Evolutionary conservation across 2,797 vertebrate genomes (phyloP).

Genomic region (Simalia tracyae): DNA sequence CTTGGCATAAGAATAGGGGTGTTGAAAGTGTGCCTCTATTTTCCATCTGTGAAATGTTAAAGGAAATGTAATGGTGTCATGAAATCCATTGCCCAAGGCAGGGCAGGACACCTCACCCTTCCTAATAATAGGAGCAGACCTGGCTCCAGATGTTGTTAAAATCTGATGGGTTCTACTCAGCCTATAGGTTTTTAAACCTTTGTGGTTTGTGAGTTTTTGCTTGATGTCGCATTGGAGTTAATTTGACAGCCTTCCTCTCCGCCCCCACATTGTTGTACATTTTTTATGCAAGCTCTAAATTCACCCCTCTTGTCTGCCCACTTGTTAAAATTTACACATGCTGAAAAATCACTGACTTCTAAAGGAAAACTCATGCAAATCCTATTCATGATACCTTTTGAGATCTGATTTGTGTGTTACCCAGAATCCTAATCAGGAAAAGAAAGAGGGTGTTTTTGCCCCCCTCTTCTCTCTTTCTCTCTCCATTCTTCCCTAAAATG

Average conservation of each 20-base stretch:
- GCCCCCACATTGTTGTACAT: neutral
- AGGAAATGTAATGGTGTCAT: neutral
- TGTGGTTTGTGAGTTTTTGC: neutral
- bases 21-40: neutral
- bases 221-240: neutral
- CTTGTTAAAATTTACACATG: conserved; percentile 19
- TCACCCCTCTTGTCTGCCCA: neutral
- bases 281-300: conserved; percentile 18
- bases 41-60: neutral
- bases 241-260: neutral
- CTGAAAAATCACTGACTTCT: conserved; percentile 21
- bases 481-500: neutral
- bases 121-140: neutral
- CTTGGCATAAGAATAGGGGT: conserved; percentile 4
- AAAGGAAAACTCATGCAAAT: neutral
- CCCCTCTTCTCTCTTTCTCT: neutral
- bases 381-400: neutral
- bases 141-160: neutral
- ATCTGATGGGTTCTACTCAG: neutral
- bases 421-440: neutral
- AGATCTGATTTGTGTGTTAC: neutral
- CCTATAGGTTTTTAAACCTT: neutral
- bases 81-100: neutral
- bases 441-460: neutral
- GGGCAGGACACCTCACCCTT: neutral